Evolutionary conservation across 92 coral and sea anemone genomes (phyloP), one percentile per base, ranked within the genome.

Genomic region (Paragorgia papillata): DNA sequence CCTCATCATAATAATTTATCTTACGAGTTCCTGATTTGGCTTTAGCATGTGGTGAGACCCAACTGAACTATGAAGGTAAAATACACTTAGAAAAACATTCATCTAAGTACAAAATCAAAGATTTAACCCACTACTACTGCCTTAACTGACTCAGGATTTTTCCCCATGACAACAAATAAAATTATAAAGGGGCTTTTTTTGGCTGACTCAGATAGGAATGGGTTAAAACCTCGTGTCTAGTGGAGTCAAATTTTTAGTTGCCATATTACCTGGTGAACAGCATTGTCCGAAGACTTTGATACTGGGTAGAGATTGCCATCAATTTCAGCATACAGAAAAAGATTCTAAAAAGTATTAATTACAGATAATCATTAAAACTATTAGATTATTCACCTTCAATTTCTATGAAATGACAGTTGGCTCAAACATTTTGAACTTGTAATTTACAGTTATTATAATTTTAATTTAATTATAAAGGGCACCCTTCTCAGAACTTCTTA

Each of bases 221-320:
- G n/a, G n/a, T n/a, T n/a, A n/a, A n/a, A n/a, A n/a, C n/a, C n/a
- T n/a, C n/a, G n/a, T n/a, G n/a, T n/a, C n/a, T n/a, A n/a, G n/a
- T n/a, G n/a, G n/a, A n/a, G n/a, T n/a, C n/a, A n/a, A n/a, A n/a
- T n/a, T n/a, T n/a, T n/a, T n/a, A n/a, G n/a, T n/a, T n/a, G n/a
- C n/a, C n/a, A n/a, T n/a, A 21, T 65, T 51, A 94, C 98, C 95
- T 94, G 98, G 75, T 91, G 92, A 59, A 78, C 82, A 12, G 87
- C 76, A 49, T 85, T 85, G 69, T 94, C 98, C 44, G 95, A 66
- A 2, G 98, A 94, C 43, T 80, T 83, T 34, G 98, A 83, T 13
- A 94, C 98, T 3, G 98, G 98, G 87, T 91, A 80, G 28, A 94
- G 90, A 57, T 85, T 87, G 19, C 98, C 98, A 91, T 94, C 88